Base-by-base conservation (phyloP, 2,888 invertebrate species). In the Meganola albula region DNA sequence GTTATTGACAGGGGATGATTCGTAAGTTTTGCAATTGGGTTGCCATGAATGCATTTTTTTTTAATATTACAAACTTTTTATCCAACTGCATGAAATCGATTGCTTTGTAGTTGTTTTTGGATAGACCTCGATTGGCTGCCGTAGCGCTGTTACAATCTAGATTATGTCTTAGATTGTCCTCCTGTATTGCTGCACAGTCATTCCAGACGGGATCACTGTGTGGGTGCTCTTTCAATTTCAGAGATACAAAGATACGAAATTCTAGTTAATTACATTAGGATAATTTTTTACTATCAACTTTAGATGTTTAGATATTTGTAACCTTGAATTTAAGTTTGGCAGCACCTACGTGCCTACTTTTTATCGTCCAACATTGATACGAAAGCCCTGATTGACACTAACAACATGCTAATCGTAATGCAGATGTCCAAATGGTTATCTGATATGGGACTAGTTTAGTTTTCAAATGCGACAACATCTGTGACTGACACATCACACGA, bases 1-100 rank as follows among this genome's bases (percentile, higher is more conserved):
- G 74, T 80, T 79, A 73, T 73, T 83, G 80, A 44, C 79, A 69
- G 78, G 80, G 83, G 83, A 83, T 84, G 84, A 84, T 69, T 78
- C 52, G 82, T 76, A 70, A 76, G 50, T 79, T 79, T 84, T 58
- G 59, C 48, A 44, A 44, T 53, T 53, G 54, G 57, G 56, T 65
- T 63, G 67, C 58, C 63, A 53, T 62, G 60, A 71, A 63, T 79
- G 77, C 74, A 75, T 63, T 73, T 75, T 70, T 74, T 74, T 61
- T 44, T 48, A 58, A 53, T 48, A 32, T 44, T 59, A n/a, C n/a
- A n/a, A n/a, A n/a, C n/a, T 75, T 74, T 73, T 73, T 71, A 61
- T 67, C 48, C 41, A 54, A 48, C 59, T 71, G 69, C 68, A 72
- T 71, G 69, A 71, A 75, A 73, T 75, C 69, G 72, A 69, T 79